These are phyloP conservation scores for Lasioglossum villosulum DNA, from an alignment of 2,888 invertebrate genomes.

Conservation along the genomic window DNA sequence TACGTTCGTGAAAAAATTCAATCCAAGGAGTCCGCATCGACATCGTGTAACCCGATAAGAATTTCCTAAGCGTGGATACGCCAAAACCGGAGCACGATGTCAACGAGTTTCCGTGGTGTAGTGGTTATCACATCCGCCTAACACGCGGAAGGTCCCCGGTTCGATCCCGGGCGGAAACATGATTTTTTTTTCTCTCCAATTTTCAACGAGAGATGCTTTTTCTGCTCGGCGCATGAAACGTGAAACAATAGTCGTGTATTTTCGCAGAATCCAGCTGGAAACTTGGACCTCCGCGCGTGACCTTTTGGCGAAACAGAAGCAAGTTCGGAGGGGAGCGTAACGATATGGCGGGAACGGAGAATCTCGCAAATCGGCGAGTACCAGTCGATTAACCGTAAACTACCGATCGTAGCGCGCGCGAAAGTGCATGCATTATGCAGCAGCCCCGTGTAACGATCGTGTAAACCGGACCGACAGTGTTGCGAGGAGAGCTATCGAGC, in stretches of 20 bases:
- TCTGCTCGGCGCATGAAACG: background rate
- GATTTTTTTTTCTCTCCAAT: slow-evolving; percentile 67
- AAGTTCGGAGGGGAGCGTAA: background rate
- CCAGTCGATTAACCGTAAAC: slow-evolving; percentile 67
- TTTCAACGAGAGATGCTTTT: background rate
- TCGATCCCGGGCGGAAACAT: slow-evolving; percentile 94
- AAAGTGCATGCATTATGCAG: slow-evolving; percentile 69
- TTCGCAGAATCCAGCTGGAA: background rate
- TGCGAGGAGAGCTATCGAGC: slow-evolving; percentile 31
- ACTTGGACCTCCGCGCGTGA: background rate
- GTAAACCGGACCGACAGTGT: slow-evolving; percentile 56
- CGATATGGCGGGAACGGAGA: background rate
- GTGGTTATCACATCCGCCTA: slow-evolving; percentile 96
- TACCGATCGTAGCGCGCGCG: slow-evolving; percentile 60
- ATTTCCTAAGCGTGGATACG: background rate
- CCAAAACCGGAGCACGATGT: accelerated
- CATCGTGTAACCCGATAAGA: background rate
- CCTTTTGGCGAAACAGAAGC: too few relatives aligned
- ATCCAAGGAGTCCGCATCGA: background rate
- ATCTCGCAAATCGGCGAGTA: slow-evolving; percentile 35
- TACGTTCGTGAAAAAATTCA: background rate
- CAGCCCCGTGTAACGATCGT: slow-evolving; percentile 65
- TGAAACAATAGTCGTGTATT: background rate
- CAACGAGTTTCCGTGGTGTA: slow-evolving; percentile 91
- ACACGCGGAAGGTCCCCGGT: slow-evolving; percentile 96